A percentile compares a stretch with the other conserved stretches of the same genome.
Conservation (phyloP, 2,113 vertebrate species). For the Haliaeetus leucogaster region DNA sequence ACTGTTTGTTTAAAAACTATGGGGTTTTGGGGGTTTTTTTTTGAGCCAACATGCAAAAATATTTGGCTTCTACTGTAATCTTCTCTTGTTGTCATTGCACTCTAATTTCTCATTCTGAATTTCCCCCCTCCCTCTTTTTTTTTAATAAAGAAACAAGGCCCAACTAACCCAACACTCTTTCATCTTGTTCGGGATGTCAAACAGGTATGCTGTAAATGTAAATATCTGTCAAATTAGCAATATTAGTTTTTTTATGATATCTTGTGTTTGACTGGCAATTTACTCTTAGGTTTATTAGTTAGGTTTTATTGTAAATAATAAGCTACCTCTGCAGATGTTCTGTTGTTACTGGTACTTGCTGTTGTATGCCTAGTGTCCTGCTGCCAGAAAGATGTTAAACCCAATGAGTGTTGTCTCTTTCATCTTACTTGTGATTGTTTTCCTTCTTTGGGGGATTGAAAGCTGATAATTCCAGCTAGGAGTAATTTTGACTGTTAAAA, state of each 20-base stretch:
- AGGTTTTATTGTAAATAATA: background rate
- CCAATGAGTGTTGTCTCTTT: background rate
- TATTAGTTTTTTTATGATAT: background rate
- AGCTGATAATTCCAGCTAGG: background rate
- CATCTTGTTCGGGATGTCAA: conserved; percentile 96
- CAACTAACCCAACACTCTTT: conserved; percentile 92
- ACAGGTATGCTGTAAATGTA: conserved; percentile 78
- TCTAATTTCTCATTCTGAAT: background rate
- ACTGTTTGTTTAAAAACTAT: background rate
- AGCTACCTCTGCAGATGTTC: background rate
- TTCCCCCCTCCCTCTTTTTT: background rate
- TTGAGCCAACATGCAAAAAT: background rate
- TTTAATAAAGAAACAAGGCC: conserved; percentile 88
- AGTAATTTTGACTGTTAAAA: background rate
- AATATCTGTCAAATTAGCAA: background rate
- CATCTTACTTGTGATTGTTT: background rate
- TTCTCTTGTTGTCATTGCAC: background rate
- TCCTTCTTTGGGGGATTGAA: background rate
- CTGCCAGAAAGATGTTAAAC: background rate
- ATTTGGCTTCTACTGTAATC: background rate
- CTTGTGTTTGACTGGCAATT: background rate
- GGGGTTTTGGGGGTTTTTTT: background rate
- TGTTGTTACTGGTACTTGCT: background rate
- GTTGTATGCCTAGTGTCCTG: background rate
- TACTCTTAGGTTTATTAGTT: background rate